phyloP scores from a whole-genome alignment of 2,797 vertebrate genomes.

The Acanthurus lineatus region DNA sequence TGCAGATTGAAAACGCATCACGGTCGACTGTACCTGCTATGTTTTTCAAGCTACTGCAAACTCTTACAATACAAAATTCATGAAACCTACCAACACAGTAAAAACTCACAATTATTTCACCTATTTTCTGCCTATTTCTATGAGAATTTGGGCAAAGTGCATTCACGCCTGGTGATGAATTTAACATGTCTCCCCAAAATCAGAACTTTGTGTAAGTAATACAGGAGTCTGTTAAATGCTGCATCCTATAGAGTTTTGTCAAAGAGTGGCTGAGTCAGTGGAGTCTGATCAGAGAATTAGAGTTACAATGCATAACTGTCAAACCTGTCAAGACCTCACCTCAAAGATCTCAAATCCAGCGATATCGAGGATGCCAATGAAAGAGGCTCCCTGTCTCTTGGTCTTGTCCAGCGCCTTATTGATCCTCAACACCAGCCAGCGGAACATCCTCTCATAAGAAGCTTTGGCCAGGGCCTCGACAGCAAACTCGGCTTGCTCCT shows the following conservation, averaged over 20 bases:
- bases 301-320: not conserved
- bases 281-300: not conserved
- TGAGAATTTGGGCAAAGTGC: not conserved
- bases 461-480: slow-evolving; percentile 96
- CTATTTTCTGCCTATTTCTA: not conserved
- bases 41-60: too few species aligned
- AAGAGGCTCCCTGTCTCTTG: slow-evolving; percentile 95
- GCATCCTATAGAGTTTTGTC: not conserved
- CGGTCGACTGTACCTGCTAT: too few species aligned
- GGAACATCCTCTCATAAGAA: slow-evolving; percentile 95
- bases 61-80: too few species aligned
- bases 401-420: slow-evolving; percentile 98
- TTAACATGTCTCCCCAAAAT: not conserved
- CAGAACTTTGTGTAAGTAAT: not conserved
- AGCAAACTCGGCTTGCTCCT: slow-evolving; percentile 98
- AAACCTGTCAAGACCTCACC: slow-evolving; percentile 80
- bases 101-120: too few species aligned
- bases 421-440: slow-evolving; percentile 92
- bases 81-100: too few species aligned
- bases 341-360: slow-evolving; percentile 99
- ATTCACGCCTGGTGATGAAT: not conserved
- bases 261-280: not conserved
- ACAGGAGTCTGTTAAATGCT: not conserved
- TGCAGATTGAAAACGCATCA: too few species aligned
- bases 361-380: slow-evolving; percentile 97